Evolutionary conservation across 2,888 invertebrate species (phyloP).

Genomic region (Griposia aprilina): DNA sequence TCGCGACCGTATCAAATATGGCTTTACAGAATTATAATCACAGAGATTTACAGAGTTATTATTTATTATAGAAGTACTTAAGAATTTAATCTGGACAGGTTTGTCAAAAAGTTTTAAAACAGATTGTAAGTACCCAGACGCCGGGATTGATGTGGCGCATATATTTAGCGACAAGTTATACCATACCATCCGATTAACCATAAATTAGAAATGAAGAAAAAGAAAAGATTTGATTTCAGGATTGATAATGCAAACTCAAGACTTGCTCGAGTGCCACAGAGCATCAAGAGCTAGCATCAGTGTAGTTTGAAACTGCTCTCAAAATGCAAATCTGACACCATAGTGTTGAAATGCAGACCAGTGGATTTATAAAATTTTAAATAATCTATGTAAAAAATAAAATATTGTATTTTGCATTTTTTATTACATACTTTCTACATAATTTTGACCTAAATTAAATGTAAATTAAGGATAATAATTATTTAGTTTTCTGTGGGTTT

Average conservation of each 20-base stretch:
- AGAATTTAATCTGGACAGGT: too few species aligned
- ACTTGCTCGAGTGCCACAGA: neutral
- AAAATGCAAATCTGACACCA: neutral
- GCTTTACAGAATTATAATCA: too few species aligned
- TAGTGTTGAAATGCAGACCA: neutral
- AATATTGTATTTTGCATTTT: conserved; percentile 9
- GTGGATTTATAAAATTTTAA: neutral
- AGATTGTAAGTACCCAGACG: too few species aligned
- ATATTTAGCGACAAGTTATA: too few species aligned
- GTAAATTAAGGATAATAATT: neutral
- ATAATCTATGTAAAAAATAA: neutral
- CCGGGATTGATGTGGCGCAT: too few species aligned
- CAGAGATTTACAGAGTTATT: too few species aligned
- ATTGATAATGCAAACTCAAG: neutral
- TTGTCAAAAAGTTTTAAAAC: too few species aligned
- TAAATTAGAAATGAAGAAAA: neutral
- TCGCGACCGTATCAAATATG: too few species aligned
- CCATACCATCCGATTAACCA: neutral
- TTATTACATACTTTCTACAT: conserved; percentile 26
- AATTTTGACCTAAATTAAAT: conserved; percentile 11
- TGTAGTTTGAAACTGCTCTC: neutral
- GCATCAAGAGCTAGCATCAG: neutral
- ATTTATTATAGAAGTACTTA: too few species aligned
- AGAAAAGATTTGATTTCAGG: neutral
- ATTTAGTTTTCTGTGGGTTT: conserved; percentile 34